Evolutionary conservation across 2,797 vertebrate species (phyloP).

Genomic region (Platyrinchus mystaceus): DNA sequence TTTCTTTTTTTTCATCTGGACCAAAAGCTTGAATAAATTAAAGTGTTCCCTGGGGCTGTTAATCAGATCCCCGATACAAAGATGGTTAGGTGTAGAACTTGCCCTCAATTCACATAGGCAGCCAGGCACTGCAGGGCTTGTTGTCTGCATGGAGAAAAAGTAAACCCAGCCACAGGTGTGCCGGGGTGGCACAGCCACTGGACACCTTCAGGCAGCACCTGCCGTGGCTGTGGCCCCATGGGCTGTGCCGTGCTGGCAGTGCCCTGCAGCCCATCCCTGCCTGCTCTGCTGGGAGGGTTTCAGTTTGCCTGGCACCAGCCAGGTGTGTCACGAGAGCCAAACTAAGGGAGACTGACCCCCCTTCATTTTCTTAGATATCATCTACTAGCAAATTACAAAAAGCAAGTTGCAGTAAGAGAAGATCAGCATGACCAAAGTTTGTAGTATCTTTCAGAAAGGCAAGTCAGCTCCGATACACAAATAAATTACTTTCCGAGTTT

Average conservation of each 20-base stretch:
- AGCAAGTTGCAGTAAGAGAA: neutral
- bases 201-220: accelerated
- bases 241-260: accelerated
- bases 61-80: neutral
- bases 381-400: neutral
- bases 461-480: neutral
- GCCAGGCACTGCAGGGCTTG: neutral
- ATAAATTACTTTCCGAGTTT: neutral
- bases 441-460: neutral
- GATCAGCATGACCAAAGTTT: neutral
- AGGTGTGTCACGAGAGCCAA: neutral
- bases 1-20: neutral
- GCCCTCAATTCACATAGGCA: neutral
- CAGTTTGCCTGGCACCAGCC: neutral
- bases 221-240: accelerated
- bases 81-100: neutral
- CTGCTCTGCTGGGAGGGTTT: accelerated
- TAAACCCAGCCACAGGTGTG: neutral
- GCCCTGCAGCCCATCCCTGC: neutral
- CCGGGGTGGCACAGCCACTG: accelerated
- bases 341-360: accelerated
- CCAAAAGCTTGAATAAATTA: neutral
- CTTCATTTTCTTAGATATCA: neutral
- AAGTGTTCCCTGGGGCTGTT: neutral
- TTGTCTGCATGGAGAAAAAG: neutral